Conservation (phyloP, 2,113 vertebrate genomes). For the Cisticola juncidis region DNA sequence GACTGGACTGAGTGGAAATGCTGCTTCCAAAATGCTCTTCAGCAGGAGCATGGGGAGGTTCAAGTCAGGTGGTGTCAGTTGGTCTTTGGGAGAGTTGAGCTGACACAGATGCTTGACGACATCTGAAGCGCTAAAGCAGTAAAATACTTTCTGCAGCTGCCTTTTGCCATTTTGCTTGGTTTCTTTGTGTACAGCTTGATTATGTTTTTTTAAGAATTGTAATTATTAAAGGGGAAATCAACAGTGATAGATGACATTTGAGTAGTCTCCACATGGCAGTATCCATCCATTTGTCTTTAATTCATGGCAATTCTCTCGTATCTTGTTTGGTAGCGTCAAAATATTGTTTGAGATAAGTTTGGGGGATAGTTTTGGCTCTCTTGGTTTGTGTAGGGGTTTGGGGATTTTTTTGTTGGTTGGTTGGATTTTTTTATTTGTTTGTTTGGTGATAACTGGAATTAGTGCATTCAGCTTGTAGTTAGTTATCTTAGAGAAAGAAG, state of each 20-base stretch:
- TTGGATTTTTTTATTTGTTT: background rate
- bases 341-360: background rate
- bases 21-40: background rate
- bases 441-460: background rate
- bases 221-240: background rate
- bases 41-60: background rate
- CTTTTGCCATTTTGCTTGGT: background rate
- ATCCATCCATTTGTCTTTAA: background rate
- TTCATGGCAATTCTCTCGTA: background rate
- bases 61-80: background rate
- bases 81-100: background rate
- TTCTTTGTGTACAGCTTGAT: background rate
- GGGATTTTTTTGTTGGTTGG: background rate
- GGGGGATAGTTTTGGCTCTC: fast-evolving
- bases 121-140: background rate
- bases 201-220: background rate
- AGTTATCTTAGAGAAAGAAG: background rate
- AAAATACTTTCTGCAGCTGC: background rate
- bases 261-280: background rate
- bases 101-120: background rate
- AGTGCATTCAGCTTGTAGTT: background rate
- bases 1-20: background rate
- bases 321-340: background rate
- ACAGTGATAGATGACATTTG: background rate
- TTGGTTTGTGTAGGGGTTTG: background rate